Percentiles rank a stretch among this genome's conserved stretches.
These are phyloP conservation scores for Rhincodon typus DNA, from an alignment of 2,797 vertebrate genomes.

Conservation along the genomic window DNA sequence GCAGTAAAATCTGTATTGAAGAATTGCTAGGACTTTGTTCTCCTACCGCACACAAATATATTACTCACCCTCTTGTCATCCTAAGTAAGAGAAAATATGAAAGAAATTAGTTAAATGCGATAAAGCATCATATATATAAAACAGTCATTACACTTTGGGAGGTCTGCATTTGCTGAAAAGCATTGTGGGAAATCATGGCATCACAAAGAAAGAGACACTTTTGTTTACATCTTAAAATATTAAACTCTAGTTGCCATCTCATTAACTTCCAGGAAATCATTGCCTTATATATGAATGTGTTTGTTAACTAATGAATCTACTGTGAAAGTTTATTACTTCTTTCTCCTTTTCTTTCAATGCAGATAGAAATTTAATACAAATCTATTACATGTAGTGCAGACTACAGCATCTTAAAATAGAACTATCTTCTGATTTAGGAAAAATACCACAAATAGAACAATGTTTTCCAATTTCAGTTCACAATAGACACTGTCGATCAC, in stretches of 20 bases:
- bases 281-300: too few relatives aligned
- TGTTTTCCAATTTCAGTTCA: background rate
- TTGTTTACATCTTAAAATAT: background rate
- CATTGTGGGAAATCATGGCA: background rate
- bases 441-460: background rate
- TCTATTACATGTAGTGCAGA: background rate
- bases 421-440: background rate
- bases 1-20: background rate
- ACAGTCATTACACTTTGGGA: background rate
- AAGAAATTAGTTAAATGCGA: constrained; percentile 30
- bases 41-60: background rate
- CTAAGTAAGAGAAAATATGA: constrained; percentile 46
- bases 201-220: background rate
- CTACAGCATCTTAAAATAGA: background rate
- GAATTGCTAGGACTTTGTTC: background rate
- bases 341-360: background rate
- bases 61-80: constrained; percentile 68
- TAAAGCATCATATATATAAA: background rate
- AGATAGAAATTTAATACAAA: background rate
- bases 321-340: background rate
- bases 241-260: background rate
- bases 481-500: background rate
- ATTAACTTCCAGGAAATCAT: background rate
- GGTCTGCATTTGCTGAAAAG: background rate
- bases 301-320: background rate